Conservation (phyloP, 2,888 invertebrate genomes). For the Nomada goodeniana region DNA sequence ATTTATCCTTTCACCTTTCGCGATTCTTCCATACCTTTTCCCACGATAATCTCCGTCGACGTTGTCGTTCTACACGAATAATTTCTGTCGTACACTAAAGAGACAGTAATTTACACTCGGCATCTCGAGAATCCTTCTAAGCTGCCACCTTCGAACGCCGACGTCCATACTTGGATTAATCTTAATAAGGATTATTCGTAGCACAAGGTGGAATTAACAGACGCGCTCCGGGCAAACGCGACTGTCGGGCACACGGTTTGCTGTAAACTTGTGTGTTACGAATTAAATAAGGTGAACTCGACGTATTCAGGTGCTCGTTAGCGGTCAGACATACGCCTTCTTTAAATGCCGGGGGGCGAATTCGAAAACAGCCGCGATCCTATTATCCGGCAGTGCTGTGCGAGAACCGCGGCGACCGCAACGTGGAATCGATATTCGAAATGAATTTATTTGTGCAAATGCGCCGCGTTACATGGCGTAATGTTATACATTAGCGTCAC, state of each 20-base stretch:
- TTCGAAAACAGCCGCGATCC: conserved; percentile 51
- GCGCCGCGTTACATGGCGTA: conserved; percentile 2
- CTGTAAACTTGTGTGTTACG: conserved; percentile 26
- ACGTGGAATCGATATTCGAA: conserved; percentile 59
- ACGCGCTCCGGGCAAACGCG: not conserved
- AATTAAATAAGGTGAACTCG: conserved; percentile 17
- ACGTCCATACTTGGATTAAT: conserved; percentile 5
- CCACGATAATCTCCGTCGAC: not conserved
- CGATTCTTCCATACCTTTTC: conserved; percentile 6
- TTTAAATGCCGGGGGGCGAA: conserved; percentile 28
- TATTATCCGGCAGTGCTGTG: conserved; percentile 48
- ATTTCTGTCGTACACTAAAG: not conserved
- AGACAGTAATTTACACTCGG: not conserved
- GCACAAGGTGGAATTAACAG: not conserved
- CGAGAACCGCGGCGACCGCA: conserved; percentile 40
- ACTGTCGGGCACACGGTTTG: not conserved
- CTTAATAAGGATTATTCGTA: not conserved
- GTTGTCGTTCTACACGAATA: not conserved
- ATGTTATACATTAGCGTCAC: conserved; percentile 6
- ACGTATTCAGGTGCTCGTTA: conserved; percentile 42
- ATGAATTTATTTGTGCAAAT: conserved; percentile 56
- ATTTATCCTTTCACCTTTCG: not conserved
- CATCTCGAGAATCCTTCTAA: not conserved
- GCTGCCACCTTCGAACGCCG: not conserved
- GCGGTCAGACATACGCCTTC: conserved; percentile 41